These are phyloP conservation scores for Peromyscus nudipes DNA, from an alignment of 2,797 vertebrate species.

Conservation along the genomic window DNA sequence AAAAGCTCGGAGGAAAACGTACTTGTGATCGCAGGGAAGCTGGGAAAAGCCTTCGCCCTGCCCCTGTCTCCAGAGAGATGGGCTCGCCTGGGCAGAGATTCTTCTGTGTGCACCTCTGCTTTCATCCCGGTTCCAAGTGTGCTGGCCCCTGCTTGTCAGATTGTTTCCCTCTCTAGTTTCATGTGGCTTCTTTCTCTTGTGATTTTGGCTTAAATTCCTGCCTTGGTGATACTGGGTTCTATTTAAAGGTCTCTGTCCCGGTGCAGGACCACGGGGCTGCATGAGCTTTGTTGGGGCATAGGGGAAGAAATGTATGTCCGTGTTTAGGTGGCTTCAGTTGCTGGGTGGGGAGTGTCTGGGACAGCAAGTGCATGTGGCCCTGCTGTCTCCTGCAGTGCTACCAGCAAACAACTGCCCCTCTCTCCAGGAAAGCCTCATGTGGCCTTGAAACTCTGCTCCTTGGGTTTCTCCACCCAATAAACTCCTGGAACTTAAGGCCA, in stretches of 20 bases:
- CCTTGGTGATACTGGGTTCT: slow-evolving; percentile 48
- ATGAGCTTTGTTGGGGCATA: background rate
- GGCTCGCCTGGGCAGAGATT: background rate
- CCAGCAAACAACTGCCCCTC: too few relatives aligned
- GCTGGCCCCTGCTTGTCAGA: slow-evolving; percentile 58
- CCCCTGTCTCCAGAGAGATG: slow-evolving; percentile 29
- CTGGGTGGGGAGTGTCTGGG: fast-evolving
- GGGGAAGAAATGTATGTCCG: fast-evolving
- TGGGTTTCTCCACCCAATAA: background rate
- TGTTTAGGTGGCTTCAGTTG: background rate
- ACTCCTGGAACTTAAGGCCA: background rate
- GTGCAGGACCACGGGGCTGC: background rate
- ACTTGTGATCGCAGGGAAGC: slow-evolving; percentile 33
- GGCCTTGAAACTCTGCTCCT: background rate
- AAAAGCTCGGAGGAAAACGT: slow-evolving; percentile 63
- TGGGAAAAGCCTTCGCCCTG: slow-evolving; percentile 59
- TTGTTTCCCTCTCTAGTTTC: slow-evolving; percentile 30
- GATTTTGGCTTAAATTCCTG: slow-evolving; percentile 9
- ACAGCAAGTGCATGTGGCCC: fast-evolving
- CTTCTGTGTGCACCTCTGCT: background rate
- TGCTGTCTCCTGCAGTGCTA: background rate
- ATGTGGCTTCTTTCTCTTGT: background rate
- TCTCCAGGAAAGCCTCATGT: background rate
- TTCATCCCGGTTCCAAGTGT: slow-evolving; percentile 61
- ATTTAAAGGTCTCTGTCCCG: slow-evolving; percentile 33